phyloP scores from a whole-genome alignment of 2,113 vertebrate species.

The Macheiramphus alcinus region DNA sequence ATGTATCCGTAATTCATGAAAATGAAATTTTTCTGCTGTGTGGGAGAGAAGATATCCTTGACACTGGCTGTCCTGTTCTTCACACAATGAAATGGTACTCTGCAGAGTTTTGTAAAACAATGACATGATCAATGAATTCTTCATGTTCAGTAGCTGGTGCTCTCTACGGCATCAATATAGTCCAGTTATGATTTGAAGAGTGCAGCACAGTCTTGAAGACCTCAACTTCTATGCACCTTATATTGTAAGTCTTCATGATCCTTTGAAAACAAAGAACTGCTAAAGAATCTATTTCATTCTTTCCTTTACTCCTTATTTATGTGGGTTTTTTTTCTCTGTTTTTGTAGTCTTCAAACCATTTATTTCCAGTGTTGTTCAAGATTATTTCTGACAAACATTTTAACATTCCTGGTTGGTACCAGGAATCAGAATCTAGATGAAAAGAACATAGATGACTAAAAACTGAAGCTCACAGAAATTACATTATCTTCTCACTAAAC shows the following conservation, averaged over 20 bases:
- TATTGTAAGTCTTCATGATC: background rate
- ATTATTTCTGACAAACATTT: background rate
- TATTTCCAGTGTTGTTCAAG: background rate
- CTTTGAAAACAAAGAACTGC: background rate
- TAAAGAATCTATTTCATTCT: background rate
- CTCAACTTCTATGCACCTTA: background rate
- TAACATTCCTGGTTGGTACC: background rate
- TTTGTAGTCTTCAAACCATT: background rate
- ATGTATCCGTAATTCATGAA: background rate
- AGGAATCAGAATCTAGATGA: background rate
- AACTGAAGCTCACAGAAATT: background rate
- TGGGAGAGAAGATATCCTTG: background rate
- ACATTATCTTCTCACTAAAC: background rate
- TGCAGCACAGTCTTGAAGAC: background rate
- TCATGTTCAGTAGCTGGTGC: background rate
- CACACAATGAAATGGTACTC: background rate
- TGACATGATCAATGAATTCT: background rate
- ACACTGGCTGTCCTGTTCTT: background rate
- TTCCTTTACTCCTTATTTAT: background rate
- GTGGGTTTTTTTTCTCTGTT: background rate
- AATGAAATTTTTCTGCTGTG: background rate
- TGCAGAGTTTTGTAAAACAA: background rate
- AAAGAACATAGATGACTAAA: background rate
- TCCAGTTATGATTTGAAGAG: background rate
- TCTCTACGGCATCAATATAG: background rate